Percentiles rank a stretch among this genome's conserved stretches.
phyloP scores from a whole-genome alignment of 1,140 invertebrate genomes.

The Anastatus disparis region DNA sequence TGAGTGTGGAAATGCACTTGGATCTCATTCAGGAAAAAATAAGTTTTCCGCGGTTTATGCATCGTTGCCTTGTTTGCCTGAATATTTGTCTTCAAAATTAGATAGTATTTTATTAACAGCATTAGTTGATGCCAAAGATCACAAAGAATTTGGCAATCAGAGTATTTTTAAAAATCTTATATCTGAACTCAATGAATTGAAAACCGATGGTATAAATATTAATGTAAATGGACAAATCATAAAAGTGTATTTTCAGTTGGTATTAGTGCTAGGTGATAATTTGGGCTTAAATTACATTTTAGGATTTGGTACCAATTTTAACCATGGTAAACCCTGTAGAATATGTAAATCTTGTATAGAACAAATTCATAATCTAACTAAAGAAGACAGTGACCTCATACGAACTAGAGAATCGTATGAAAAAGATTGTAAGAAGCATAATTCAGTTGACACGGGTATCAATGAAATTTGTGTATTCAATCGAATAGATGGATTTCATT shows the following conservation, averaged over 20 bases:
- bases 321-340: background rate
- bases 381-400: constrained; percentile 23
- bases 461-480: constrained; percentile 36
- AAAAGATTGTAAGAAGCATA: constrained; percentile 1
- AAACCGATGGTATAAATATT: constrained; percentile 3
- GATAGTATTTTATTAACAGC: constrained; percentile 42
- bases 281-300: constrained; percentile 9
- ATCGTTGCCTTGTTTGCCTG: background rate
- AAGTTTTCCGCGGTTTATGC: background rate
- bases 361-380: background rate
- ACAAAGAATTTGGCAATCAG: constrained; percentile 34
- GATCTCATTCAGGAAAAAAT: background rate
- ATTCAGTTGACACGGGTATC: constrained; percentile 5
- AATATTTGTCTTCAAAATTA: background rate
- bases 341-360: constrained; percentile 5
- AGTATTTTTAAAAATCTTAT: constrained; percentile 4
- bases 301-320: constrained; percentile 7
- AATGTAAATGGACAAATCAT: background rate
- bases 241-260: constrained; percentile 5
- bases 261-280: constrained; percentile 13
- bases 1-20: background rate
- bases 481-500: background rate
- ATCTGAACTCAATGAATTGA: constrained; percentile 5
- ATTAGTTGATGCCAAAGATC: constrained; percentile 37
- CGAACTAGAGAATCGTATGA: constrained; percentile 31